phyloP scores from a whole-genome alignment of 2,888 invertebrate genomes.

The Cosmopolites sordidus region DNA sequence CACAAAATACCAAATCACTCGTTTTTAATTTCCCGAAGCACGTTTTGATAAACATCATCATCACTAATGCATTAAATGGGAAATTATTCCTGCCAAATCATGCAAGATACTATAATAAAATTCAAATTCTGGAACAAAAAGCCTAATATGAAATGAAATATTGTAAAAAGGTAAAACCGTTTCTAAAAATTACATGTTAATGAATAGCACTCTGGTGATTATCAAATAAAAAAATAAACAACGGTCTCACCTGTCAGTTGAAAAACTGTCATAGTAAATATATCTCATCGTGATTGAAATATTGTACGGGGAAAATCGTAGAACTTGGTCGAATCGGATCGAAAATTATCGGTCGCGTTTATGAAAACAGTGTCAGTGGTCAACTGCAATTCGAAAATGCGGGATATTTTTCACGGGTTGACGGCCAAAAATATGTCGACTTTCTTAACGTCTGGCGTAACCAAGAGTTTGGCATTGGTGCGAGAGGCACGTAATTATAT shows the following conservation, averaged over 20 bases:
- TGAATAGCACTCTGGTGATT: too few species aligned
- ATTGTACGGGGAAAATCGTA: neutral
- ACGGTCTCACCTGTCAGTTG: constrained; percentile 17
- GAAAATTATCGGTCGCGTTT: constrained; percentile 20
- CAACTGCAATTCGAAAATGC: constrained; percentile 9
- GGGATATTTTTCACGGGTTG: constrained; percentile 13
- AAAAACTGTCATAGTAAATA: constrained; percentile 18
- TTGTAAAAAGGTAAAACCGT: too few species aligned
- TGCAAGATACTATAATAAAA: too few species aligned
- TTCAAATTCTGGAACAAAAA: too few species aligned
- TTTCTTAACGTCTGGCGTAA: neutral
- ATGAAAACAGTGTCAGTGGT: constrained; percentile 4
- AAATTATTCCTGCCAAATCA: too few species aligned
- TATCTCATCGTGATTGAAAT: constrained; percentile 16
- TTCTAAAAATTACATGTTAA: too few species aligned
- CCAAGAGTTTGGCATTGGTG: constrained; percentile 9
- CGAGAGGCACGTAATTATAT: neutral
- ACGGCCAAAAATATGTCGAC: constrained; percentile 14
- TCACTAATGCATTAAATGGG: too few species aligned
- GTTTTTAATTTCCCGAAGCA: too few species aligned
- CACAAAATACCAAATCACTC: too few species aligned
- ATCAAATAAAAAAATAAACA: neutral
- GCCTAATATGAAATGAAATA: too few species aligned
- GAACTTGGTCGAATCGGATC: constrained; percentile 13
- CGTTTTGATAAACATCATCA: too few species aligned